These are phyloP conservation scores for Oryzias melastigma DNA, from an alignment of 2,113 vertebrate genomes.

Conservation along the genomic window DNA sequence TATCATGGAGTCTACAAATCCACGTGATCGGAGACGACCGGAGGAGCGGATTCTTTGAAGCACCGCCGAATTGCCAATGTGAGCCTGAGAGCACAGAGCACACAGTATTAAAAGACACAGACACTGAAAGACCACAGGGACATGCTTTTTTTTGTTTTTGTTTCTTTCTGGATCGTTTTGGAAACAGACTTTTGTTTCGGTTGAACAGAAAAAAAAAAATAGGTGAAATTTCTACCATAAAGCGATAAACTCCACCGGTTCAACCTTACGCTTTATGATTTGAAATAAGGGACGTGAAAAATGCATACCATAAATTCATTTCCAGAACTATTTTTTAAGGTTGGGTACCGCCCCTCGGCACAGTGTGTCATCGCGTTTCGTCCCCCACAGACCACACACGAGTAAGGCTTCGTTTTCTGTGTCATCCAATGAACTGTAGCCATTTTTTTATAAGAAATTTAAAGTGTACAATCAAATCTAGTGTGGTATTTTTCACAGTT, in stretches of 20 bases:
- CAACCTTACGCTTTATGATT: slow-evolving; percentile 80
- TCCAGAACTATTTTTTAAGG: slow-evolving; percentile 81
- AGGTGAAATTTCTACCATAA: slow-evolving; percentile 71
- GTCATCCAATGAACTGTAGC: slow-evolving; percentile 56
- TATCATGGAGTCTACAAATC: slow-evolving; percentile 45
- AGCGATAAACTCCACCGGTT: slow-evolving; percentile 77
- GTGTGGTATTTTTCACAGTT: slow-evolving; percentile 49
- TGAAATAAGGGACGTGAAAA: slow-evolving; percentile 83
- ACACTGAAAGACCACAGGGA: slow-evolving; percentile 71
- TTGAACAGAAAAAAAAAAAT: slow-evolving; percentile 37
- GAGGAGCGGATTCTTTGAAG: slow-evolving; percentile 54
- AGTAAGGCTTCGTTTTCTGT: slow-evolving; percentile 36
- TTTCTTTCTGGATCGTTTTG: slow-evolving; percentile 45
- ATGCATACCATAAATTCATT: slow-evolving; percentile 77
- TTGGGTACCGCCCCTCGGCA: slow-evolving; percentile 74
- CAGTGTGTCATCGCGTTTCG: slow-evolving; percentile 54
- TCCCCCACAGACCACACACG: slow-evolving; percentile 40
- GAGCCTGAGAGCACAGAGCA: slow-evolving; percentile 60
- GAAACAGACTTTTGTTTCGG: slow-evolving; percentile 72
- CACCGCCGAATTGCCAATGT: slow-evolving; percentile 56
- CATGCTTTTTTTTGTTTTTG: slow-evolving; percentile 55
- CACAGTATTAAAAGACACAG: slow-evolving; percentile 60
- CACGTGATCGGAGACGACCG: slow-evolving; percentile 42
- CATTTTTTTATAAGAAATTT: slow-evolving; percentile 46
- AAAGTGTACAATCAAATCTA: slow-evolving; percentile 67